phyloP scores from a whole-genome alignment of 2,888 invertebrate genomes.

The Octodonta nipae region DNA sequence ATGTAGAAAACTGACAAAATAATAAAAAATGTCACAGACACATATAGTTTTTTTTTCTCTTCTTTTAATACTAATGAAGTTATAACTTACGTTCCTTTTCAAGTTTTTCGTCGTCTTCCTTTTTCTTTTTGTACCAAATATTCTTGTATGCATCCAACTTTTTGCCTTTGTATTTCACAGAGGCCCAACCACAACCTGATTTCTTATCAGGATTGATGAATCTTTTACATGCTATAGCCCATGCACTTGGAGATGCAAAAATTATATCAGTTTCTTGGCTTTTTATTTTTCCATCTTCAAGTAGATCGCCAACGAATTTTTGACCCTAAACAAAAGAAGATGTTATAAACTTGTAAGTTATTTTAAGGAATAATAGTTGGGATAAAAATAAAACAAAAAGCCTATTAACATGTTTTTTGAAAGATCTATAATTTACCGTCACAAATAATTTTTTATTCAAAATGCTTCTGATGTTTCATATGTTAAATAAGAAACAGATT shows the following conservation, averaged over 20 bases:
- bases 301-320: conserved; percentile 75
- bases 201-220: conserved; percentile 84
- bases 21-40: neutral
- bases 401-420: no score
- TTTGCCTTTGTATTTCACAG: conserved; percentile 74
- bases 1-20: neutral
- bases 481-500: no score
- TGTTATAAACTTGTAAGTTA: no score
- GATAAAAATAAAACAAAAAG: no score
- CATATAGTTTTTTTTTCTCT: conserved; percentile 9
- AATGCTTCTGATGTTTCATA: no score
- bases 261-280: conserved; percentile 78
- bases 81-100: conserved; percentile 20
- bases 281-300: conserved; percentile 76
- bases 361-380: no score
- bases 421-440: no score
- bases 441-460: no score
- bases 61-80: neutral
- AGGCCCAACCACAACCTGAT: conserved; percentile 88
- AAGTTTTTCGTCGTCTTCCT: conserved; percentile 28
- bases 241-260: conserved; percentile 80
- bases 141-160: conserved; percentile 82
- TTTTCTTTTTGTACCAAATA: conserved; percentile 60
- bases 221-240: conserved; percentile 85
- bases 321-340: conserved; percentile 53